Evolutionary conservation across 1,140 invertebrate species (phyloP).

Genomic region (Drosophila carrolli): DNA sequence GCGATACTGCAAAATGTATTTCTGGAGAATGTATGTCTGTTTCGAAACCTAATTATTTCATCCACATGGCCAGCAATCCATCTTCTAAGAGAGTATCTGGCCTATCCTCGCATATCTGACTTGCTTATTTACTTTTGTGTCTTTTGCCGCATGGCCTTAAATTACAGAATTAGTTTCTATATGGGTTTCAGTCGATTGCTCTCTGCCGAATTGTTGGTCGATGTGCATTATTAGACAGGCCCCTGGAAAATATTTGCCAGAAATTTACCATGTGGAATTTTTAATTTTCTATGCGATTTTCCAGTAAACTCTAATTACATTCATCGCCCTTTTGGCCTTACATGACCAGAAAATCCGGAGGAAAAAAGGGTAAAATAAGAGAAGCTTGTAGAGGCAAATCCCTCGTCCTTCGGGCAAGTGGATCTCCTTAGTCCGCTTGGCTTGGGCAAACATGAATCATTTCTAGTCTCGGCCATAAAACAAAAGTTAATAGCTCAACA

Average conservation of each 20-base stretch:
- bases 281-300: constrained; percentile 64
- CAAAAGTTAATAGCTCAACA: constrained; percentile 71
- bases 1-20: constrained; percentile 18
- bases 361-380: constrained; percentile 8
- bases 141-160: constrained; percentile 41
- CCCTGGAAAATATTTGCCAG: constrained; percentile 35
- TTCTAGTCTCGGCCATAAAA: constrained; percentile 62
- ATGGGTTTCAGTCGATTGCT: constrained; percentile 1
- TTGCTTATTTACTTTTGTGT: constrained; percentile 48
- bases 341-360: constrained; percentile 12
- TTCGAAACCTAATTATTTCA: constrained; percentile 41
- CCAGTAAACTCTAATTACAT: constrained; percentile 72
- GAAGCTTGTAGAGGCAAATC: constrained; percentile 40
- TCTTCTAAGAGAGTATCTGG: constrained; percentile 27
- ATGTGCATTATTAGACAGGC: constrained; percentile 5
- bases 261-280: constrained; percentile 51
- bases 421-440: constrained; percentile 40
- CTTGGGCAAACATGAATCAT: constrained; percentile 68
- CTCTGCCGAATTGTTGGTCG: constrained; percentile 4
- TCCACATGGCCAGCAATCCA: constrained; percentile 5
- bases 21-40: constrained; percentile 22
- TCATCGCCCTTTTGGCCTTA: constrained; percentile 27
- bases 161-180: constrained; percentile 30
- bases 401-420: constrained; percentile 30
- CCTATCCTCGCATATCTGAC: constrained; percentile 40